Percentiles rank a stretch among this genome's conserved stretches.
Conservation (phyloP, 2,888 invertebrate species). For the Schizaphis graminum region DNA sequence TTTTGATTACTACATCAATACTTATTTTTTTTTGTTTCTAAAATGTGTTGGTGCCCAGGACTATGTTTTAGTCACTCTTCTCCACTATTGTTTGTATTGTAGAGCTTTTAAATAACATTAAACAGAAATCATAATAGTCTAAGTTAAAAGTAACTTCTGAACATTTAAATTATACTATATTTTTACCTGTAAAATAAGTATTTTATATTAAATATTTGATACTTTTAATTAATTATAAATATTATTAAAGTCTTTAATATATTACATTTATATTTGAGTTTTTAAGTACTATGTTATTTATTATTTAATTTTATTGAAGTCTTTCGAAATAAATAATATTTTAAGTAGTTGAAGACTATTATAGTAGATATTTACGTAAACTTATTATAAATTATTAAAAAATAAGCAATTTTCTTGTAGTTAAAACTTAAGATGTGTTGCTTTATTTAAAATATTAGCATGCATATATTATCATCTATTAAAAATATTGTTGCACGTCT, state of each 20-base stretch:
- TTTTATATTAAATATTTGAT: background rate
- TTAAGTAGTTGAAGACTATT: background rate
- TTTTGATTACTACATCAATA: background rate
- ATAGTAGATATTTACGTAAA: background rate
- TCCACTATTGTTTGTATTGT: background rate
- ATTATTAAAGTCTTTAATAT: background rate
- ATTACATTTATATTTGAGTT: background rate
- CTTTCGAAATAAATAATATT: too few relatives aligned
- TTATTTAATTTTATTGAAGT: too few relatives aligned
- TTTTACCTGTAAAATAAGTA: background rate
- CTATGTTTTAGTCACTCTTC: background rate
- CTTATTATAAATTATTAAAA: background rate
- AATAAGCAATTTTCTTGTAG: background rate
- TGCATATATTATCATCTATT: conserved; percentile 14
- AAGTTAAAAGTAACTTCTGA: background rate
- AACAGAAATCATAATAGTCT: background rate
- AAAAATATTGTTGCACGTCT: conserved; percentile 24
- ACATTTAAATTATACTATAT: background rate
- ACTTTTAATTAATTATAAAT: background rate
- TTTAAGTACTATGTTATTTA: too few relatives aligned
- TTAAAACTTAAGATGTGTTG: background rate
- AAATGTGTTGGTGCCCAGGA: background rate
- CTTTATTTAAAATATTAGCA: conserved; percentile 23
- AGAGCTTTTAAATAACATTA: background rate
- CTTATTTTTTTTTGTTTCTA: background rate